These are phyloP conservation scores for Cotesia vestalis DNA, from an alignment of 1,140 invertebrate genomes.

Conservation along the genomic window DNA sequence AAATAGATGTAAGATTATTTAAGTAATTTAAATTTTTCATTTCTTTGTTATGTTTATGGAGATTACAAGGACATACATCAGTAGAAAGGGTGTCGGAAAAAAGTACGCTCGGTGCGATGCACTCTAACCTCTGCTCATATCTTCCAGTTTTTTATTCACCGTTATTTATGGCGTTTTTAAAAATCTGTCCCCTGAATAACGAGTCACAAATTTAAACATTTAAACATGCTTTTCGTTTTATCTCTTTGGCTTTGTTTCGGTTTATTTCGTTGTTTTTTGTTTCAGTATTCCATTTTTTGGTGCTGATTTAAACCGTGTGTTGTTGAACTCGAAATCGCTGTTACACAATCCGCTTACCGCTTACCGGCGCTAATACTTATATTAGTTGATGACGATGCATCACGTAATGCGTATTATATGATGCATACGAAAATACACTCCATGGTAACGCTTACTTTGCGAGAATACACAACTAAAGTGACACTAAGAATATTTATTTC, in stretches of 20 bases:
- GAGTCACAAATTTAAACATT: conserved; percentile 8
- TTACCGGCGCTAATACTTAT: background rate
- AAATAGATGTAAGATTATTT: background rate
- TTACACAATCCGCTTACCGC: conserved; percentile 11
- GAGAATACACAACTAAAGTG: no score
- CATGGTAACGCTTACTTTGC: no score
- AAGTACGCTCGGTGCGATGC: background rate
- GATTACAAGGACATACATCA: background rate
- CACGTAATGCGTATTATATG: background rate
- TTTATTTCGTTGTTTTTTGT: no score
- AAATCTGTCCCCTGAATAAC: background rate
- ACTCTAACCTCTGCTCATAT: conserved; percentile 22
- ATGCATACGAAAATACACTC: background rate
- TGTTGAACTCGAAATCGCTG: conserved; percentile 2
- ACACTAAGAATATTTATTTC: no score
- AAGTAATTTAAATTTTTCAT: background rate
- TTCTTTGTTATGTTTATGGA: no score
- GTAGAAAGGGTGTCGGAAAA: conserved; percentile 12
- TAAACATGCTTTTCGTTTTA: conserved; percentile 10
- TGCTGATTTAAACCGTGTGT: background rate
- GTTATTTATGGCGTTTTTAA: conserved; percentile 25
- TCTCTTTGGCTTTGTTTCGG: background rate
- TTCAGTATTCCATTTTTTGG: no score
- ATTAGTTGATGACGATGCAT: conserved; percentile 12
- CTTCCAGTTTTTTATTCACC: conserved; percentile 17